These are phyloP conservation scores for Engraulis encrasicolus DNA, from an alignment of 2,113 vertebrate genomes.

Conservation along the genomic window DNA sequence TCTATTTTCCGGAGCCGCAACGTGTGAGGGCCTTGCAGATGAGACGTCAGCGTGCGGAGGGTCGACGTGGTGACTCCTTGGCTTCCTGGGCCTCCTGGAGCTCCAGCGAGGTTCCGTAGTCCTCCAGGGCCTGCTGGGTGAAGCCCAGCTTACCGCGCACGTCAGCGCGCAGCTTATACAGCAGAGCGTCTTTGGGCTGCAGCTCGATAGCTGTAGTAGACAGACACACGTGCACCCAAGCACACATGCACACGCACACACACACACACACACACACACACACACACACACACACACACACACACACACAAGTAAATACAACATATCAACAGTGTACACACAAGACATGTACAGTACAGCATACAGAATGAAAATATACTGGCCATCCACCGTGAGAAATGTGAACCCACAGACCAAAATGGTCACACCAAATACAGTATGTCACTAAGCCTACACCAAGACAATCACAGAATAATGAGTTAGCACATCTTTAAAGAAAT, in stretches of 20 bases:
- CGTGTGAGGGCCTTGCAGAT: background rate
- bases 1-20: background rate
- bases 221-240: background rate
- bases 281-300: background rate
- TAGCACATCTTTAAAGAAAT: too few species aligned
- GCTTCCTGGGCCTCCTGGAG: slow-evolving; percentile 65
- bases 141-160: slow-evolving; percentile 74
- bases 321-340: background rate
- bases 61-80: too few species aligned
- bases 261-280: slow-evolving; percentile 9
- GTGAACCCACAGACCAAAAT: too few species aligned
- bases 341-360: background rate
- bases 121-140: slow-evolving; percentile 69
- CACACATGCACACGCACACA: background rate
- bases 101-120: slow-evolving; percentile 74
- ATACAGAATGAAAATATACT: background rate
- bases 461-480: too few species aligned
- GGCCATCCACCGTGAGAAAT: background rate
- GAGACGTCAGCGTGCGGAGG: background rate
- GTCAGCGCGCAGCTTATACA: slow-evolving; percentile 77
- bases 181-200: slow-evolving; percentile 71
- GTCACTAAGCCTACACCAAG: too few species aligned
- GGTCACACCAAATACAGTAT: too few species aligned
- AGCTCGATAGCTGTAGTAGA: slow-evolving; percentile 72
- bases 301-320: background rate